Base-by-base conservation (phyloP, 2,113 vertebrate genomes). In the Coptodon rendalli region DNA sequence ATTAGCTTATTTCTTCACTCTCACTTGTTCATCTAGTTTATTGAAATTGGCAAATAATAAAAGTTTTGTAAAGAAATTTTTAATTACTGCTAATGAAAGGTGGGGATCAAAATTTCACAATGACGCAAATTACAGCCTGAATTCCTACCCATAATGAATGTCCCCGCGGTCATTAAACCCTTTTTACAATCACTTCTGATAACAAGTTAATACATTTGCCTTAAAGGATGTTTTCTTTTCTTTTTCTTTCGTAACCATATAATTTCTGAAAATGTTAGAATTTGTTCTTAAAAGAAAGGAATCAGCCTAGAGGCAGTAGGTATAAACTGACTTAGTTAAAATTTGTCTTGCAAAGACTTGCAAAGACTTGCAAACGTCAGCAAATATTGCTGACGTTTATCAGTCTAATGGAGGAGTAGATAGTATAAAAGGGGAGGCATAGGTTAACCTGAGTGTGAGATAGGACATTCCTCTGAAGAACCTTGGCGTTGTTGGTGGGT, bases 381-480 rank as follows among this genome's bases (percentile, higher is more conserved):
- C 59, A 53, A 54, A 54, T 43, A 81, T 27, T 68, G 80, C 59
- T 93, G 86, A 81, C 22, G 56, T 6, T 96, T 96, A 97, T 96
- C 96, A 96, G 92, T 87, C 86, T 89, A 95, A 95, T 94, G 86
- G 84, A 80, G 66, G 22, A 38, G 45, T 73, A 95, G 94, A 96
- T 96, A 94, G 90, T 92, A 80, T 24, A 50, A 86, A 63, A 88
- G 86, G 80, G 83, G 66, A 90, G 90, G 83, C 86, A 92, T 27
- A 90, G 87, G 84, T 92, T 83, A 87, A 83, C 78, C 78, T 86
- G 71, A 59, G 57, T 84, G 91, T 79, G 81, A 87, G 89, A 94
- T 29, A 91, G 61, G 87, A 71, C 27, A 68, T 61, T 68, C 48
- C 34, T 84, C 17, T 8, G 53, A 79, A 27, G 82, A 87, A 27